Conservation (phyloP, 2,113 vertebrate genomes). For the Pholis gunnellus region DNA sequence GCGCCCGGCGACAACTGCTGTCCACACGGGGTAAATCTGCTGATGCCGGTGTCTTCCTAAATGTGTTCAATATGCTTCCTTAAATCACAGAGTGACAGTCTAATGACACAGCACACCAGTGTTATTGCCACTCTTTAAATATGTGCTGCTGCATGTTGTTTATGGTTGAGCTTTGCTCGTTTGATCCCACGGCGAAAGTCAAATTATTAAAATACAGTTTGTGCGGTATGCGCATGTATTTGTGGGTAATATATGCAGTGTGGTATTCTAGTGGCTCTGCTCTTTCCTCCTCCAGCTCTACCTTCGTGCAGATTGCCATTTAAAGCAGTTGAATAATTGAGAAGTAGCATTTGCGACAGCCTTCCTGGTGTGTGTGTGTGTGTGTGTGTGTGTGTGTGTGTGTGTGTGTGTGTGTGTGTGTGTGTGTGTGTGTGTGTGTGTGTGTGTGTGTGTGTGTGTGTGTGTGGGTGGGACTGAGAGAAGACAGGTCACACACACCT, state of each 20-base stretch:
- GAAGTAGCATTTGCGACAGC: conserved; percentile 81
- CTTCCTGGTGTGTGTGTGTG: conserved; percentile 64
- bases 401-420: conserved; percentile 18
- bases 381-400: conserved; percentile 48
- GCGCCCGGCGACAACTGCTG: conserved; percentile 32
- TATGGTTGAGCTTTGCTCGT: conserved; percentile 13
- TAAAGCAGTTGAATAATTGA: conserved; percentile 85
- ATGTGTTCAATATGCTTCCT: conserved; percentile 67
- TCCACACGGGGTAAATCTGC: conserved; percentile 69
- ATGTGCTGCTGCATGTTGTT: conserved; percentile 61
- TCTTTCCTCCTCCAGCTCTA: conserved; percentile 41
- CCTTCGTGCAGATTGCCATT: conserved; percentile 81
- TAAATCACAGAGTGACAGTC: conserved; percentile 68
- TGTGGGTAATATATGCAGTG: neutral
- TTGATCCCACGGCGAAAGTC: conserved; percentile 28
- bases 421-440: conserved; percentile 52
- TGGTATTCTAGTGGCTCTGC: neutral
- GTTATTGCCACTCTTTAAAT: conserved; percentile 49
- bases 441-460: conserved; percentile 28
- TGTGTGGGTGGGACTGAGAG: neutral
- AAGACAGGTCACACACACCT: conserved; percentile 44
- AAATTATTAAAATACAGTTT: conserved; percentile 7
- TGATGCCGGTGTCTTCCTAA: conserved; percentile 62
- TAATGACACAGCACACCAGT: conserved; percentile 58
- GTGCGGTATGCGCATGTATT: neutral